These are phyloP conservation scores for Drosophila saltans DNA, from an alignment of 1,140 invertebrate genomes.

Conservation along the genomic window DNA sequence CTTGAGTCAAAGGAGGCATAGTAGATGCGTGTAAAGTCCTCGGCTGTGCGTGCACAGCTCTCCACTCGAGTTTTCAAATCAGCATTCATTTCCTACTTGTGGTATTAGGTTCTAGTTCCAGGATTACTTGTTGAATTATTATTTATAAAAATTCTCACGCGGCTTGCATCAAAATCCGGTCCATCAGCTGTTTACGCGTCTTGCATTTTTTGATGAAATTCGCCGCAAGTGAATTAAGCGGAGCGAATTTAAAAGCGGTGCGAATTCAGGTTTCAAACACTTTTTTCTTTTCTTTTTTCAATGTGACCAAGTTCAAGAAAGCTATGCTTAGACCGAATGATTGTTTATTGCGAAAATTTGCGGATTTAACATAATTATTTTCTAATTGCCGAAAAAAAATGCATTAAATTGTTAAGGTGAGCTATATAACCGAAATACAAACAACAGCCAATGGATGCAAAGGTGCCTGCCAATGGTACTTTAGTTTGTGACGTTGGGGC, in stretches of 20 bases:
- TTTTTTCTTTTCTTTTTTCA: too few relatives aligned
- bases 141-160: not conserved
- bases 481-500: not conserved
- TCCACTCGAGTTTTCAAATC: constrained; percentile 86
- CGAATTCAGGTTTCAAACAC: too few relatives aligned
- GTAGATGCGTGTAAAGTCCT: constrained; percentile 92
- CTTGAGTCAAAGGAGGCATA: constrained; percentile 92
- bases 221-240: too few relatives aligned
- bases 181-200: too few relatives aligned
- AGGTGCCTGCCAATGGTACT: not conserved
- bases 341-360: constrained; percentile 55
- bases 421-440: not conserved
- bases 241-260: too few relatives aligned
- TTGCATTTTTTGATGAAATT: too few relatives aligned
- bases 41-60: constrained; percentile 89
- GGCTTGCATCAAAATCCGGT: not conserved
- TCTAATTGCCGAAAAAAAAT: not conserved
- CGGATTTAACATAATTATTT: not conserved
- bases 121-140: not conserved
- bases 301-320: not conserved
- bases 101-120: not conserved
- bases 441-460: not conserved
- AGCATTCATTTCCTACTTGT: not conserved
- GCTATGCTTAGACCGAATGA: constrained; percentile 31
- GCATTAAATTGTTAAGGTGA: constrained; percentile 2